Percentiles rank a stretch among this genome's conserved stretches.
Conservation (phyloP, 1,140 invertebrate species). For the Drosophila athabasca region DNA sequence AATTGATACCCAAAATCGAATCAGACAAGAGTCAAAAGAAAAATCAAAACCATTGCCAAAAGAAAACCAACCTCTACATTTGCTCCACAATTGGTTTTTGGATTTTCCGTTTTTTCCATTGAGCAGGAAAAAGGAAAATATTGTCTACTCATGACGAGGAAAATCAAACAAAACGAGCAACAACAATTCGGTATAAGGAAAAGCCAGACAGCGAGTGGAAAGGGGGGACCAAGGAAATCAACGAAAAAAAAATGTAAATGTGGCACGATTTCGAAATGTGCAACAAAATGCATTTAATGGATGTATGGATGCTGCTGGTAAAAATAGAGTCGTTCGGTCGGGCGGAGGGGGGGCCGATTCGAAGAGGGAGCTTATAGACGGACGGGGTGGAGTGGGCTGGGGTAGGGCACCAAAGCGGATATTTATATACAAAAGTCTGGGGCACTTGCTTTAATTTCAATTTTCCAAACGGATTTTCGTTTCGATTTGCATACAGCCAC, state of each 20-base stretch:
- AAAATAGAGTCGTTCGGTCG: slow-evolving; percentile 51
- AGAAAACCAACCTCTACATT: slow-evolving; percentile 28
- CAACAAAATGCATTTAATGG: slow-evolving; percentile 78
- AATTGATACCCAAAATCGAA: slow-evolving; percentile 2
- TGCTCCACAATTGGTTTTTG: slow-evolving; percentile 35
- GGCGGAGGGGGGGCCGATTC: not conserved
- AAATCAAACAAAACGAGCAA: slow-evolving; percentile 50
- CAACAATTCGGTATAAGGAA: slow-evolving; percentile 50
- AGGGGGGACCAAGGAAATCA: slow-evolving; percentile 42
- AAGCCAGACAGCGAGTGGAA: slow-evolving; percentile 40
- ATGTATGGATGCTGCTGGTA: slow-evolving; percentile 42
- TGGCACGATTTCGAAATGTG: slow-evolving; percentile 78
- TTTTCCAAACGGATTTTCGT: slow-evolving; percentile 57
- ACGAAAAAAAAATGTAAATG: slow-evolving; percentile 74
- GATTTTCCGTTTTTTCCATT: slow-evolving; percentile 24
- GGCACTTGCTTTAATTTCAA: slow-evolving; percentile 69
- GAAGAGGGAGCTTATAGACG: slow-evolving; percentile 36
- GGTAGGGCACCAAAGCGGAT: slow-evolving; percentile 40
- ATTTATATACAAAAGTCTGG: slow-evolving; percentile 55
- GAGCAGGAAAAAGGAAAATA: slow-evolving; percentile 38
- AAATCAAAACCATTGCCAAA: slow-evolving; percentile 59
- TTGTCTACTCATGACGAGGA: slow-evolving; percentile 65
- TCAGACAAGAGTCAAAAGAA: slow-evolving; percentile 25
- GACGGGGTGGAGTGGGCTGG: slow-evolving; percentile 28
- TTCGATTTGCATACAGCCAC: slow-evolving; percentile 50